Evolutionary conservation across 2,113 vertebrate species (phyloP).

Genomic region (Ptychochromis oligacanthus): DNA sequence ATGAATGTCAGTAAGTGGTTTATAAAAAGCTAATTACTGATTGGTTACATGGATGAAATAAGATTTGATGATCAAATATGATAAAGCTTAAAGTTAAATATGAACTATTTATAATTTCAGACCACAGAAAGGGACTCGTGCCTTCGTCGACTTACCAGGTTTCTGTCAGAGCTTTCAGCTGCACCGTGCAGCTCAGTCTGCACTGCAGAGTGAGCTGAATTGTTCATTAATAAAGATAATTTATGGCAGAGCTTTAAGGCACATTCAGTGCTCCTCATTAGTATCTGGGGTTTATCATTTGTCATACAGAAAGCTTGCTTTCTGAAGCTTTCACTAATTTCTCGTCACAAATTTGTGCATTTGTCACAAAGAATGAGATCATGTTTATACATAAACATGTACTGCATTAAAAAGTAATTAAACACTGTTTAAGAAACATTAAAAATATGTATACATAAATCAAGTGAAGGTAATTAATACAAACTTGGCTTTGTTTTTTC

Average conservation of each 20-base stretch:
- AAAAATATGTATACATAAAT: neutral
- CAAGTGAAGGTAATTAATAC: neutral
- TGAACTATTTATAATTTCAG: neutral
- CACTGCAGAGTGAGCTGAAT: neutral
- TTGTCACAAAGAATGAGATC: neutral
- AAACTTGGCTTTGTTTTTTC: neutral
- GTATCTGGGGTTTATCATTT: no score
- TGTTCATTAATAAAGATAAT: neutral
- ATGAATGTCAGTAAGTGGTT: neutral
- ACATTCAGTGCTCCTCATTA: no score
- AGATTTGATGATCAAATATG: neutral
- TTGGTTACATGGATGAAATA: neutral
- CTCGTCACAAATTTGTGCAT: neutral
- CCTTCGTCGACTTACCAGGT: neutral
- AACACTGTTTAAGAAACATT: no score
- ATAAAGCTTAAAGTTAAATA: neutral
- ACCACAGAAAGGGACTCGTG: no score
- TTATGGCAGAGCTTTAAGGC: no score
- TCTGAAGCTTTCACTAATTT: neutral
- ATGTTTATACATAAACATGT: neutral
- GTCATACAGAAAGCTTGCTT: neutral
- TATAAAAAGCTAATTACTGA: neutral
- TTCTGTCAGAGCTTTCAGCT: neutral
- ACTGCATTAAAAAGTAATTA: neutral
- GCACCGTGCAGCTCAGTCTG: neutral